Evolutionary conservation across 2,888 invertebrate genomes (phyloP).

Genomic region (Cenopis cana): DNA sequence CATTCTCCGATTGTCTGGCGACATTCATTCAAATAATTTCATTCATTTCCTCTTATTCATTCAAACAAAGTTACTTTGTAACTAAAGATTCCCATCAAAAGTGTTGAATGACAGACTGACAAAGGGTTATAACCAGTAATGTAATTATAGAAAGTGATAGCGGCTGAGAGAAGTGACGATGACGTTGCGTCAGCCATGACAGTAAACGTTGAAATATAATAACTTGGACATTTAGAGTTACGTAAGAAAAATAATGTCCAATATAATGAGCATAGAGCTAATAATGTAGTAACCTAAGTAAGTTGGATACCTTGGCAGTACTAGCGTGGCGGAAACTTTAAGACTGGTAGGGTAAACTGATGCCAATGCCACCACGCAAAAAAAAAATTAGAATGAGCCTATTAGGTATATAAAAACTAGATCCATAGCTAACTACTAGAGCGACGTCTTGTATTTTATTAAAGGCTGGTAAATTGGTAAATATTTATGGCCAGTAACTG

Average conservation of each 20-base stretch:
- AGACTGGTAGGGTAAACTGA: no score
- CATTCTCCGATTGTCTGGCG: neutral
- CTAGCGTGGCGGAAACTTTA: no score
- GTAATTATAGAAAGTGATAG: conserved; percentile 30
- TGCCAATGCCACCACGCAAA: no score
- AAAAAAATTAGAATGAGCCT: no score
- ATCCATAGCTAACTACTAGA: no score
- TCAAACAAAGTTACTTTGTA: neutral
- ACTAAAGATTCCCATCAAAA: conserved; percentile 20
- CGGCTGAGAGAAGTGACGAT: neutral
- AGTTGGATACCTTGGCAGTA: no score
- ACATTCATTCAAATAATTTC: neutral
- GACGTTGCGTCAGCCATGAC: neutral
- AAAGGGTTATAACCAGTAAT: conserved; percentile 2
- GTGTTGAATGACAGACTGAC: conserved; percentile 22
- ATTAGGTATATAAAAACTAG: no score
- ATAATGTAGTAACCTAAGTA: no score
- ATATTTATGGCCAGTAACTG: no score
- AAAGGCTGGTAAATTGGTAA: no score
- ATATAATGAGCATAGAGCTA: no score
- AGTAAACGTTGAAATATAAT: neutral
- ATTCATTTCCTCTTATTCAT: conserved; percentile 14
- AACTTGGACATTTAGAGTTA: neutral
- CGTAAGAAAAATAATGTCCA: neutral
- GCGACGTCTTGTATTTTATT: no score